A percentile compares a stretch with the other conserved stretches of the same genome.
phyloP scores from a whole-genome alignment of 1,140 invertebrate species.

The Whitmania pigra region DNA sequence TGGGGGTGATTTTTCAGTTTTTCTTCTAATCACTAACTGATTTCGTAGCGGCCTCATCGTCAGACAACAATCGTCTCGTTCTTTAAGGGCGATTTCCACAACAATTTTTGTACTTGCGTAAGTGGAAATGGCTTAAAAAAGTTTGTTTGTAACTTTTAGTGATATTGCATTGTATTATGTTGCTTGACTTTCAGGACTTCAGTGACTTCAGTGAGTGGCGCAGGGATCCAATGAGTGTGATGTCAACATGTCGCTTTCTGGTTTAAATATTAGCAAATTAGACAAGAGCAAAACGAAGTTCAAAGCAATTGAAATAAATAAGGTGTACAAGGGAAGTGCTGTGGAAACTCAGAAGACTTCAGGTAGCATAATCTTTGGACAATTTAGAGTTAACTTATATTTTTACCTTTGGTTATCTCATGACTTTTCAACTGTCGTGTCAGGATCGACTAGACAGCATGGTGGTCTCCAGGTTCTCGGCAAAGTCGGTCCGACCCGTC shows the following conservation, averaged over 20 bases:
- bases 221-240: slow-evolving; percentile 66
- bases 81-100: too few relatives aligned
- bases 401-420: slow-evolving; percentile 12
- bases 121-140: too few relatives aligned
- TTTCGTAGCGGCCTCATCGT: too few relatives aligned
- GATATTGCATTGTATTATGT: too few relatives aligned
- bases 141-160: too few relatives aligned
- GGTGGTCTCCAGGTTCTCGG: slow-evolving; percentile 87
- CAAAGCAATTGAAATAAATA: slow-evolving; percentile 92
- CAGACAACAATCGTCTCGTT: too few relatives aligned
- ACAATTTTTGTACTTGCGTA: too few relatives aligned
- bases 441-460: slow-evolving; percentile 67
- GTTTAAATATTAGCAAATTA: slow-evolving; percentile 61
- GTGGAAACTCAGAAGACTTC: slow-evolving; percentile 44
- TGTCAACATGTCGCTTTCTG: slow-evolving; percentile 75
- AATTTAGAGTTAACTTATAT: not conserved
- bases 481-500: slow-evolving; percentile 84
- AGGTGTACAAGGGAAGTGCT: slow-evolving; percentile 69
- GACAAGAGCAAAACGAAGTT: slow-evolving; percentile 88
- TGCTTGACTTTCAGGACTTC: too few relatives aligned
- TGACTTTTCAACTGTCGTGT: slow-evolving; percentile 17
- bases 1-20: too few relatives aligned
- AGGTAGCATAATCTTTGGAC: slow-evolving; percentile 32
- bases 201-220: slow-evolving; percentile 53
- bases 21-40: too few relatives aligned